Base-by-base conservation (phyloP, 2,797 vertebrate genomes). In the Xerus rutilus region DNA sequence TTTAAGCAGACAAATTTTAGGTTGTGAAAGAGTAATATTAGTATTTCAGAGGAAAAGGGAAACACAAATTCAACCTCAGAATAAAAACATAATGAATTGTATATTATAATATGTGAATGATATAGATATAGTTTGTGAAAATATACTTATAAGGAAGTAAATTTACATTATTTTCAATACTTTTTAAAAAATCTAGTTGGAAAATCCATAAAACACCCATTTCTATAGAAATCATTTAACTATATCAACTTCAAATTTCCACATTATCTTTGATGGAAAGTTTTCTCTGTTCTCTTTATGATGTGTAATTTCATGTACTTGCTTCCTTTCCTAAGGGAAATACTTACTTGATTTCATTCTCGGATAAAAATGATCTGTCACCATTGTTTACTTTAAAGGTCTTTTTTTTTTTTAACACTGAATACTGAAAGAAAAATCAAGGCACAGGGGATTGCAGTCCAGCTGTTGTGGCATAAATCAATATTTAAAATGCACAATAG, bases 401-500 rank as follows among this genome's bases (percentile, higher is more conserved):
- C 0, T 21, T 96, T 96, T 97, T 94, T 82, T 93, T 90, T 18
- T 39, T 10, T 87, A 85, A 70, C 88, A 95, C 10, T 64, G 83
- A 97, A 98, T 89, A 97, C 82, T 86, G 59, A 85, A 43, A 97
- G 62, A 64, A 98, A 98, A 97, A 94, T 69, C 64, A 89, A 97
- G 90, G 30, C 93, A 96, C 77, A 47, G 45, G 83, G 54, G 92
- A 97, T n/a, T 96, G 73, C 81, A 94, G 88, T 96, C 84, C 95
- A 95, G 87, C 76, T 98, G 65, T 88, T 96, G 67, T 89, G 62
- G 18, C 54, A 98, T 96, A 98, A 97, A 98, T 98, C 98, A 98
- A 95, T 98, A 98, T 97, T 98, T 98, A 94, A 98, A 98, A 97
- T 79, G 18, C 35, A 87, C 30, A 79, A 59, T 39, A 49, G 70